These are phyloP conservation scores for Poeciliopsis gracilis DNA, from an alignment of 2,797 vertebrate genomes.

Conservation along the genomic window DNA sequence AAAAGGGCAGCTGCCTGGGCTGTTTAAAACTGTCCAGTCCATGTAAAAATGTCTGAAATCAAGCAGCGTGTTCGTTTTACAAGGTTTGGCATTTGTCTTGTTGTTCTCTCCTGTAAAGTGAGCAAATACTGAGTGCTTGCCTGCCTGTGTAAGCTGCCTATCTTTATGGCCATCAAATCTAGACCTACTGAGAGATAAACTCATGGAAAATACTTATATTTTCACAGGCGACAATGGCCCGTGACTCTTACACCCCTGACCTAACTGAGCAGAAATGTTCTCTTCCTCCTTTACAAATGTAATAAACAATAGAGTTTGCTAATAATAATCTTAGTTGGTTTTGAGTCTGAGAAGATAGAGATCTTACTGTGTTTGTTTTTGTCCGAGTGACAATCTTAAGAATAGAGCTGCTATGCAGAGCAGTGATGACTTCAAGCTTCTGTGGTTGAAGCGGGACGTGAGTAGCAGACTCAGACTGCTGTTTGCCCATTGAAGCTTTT, in stretches of 20 bases:
- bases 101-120: conserved; percentile 43
- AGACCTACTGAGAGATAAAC: neutral
- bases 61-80: conserved; percentile 47
- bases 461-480: conserved; percentile 20
- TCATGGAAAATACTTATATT: conserved; percentile 9
- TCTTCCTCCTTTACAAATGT: neutral
- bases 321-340: neutral
- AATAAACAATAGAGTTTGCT: neutral
- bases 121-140: conserved; percentile 8
- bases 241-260: conserved; percentile 1
- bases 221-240: conserved; percentile 8
- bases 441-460: conserved; percentile 3
- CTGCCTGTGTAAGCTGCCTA: conserved; percentile 3
- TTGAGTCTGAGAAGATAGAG: neutral
- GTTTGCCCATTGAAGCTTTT: conserved; percentile 32
- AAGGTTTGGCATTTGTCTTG: conserved; percentile 47
- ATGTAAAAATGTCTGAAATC: conserved; percentile 45
- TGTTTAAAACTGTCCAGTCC: conserved; percentile 31
- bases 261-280: conserved; percentile 1
- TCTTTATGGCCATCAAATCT: conserved; percentile 27
- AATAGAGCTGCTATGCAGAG: neutral
- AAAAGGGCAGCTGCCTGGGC: neutral
- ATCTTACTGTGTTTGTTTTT: neutral
- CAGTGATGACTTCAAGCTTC: neutral
- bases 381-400: conserved; percentile 1